Conservation (phyloP, 2,797 vertebrate genomes). For the Sciurus vulgaris region DNA sequence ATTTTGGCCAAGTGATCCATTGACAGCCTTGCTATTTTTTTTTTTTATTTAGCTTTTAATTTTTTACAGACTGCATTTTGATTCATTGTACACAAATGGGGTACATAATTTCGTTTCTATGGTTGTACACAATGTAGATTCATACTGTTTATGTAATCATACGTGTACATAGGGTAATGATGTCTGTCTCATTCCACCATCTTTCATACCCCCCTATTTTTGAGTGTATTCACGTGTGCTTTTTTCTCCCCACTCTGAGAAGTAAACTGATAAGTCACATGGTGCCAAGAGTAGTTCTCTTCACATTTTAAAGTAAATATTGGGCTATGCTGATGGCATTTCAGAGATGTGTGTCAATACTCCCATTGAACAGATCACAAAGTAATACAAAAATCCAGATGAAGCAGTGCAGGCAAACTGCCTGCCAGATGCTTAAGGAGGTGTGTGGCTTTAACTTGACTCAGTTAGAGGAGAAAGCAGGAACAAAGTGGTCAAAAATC, state of each 20-base stretch:
- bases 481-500: conserved; percentile 38
- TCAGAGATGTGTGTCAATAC: neutral
- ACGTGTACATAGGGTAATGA: too few relatives aligned
- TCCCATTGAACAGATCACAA: neutral
- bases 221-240: neutral
- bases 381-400: conserved; percentile 47
- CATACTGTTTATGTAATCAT: too few relatives aligned
- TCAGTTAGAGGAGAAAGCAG: neutral
- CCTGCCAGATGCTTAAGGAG: neutral
- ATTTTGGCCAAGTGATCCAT: neutral
- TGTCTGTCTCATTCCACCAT: too few relatives aligned
- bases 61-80: too few relatives aligned
- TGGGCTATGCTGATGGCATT: neutral
- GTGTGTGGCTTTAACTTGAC: neutral
- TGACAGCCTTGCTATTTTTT: neutral
- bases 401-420: neutral
- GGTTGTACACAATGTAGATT: too few relatives aligned
- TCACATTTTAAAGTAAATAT: neutral
- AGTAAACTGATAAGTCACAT: neutral
- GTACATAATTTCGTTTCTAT: too few relatives aligned
- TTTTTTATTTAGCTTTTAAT: too few relatives aligned
- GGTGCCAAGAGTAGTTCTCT: conserved; percentile 20
- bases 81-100: too few relatives aligned
- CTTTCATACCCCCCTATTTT: neutral
- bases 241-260: neutral